These are phyloP conservation scores for Pogonocichla stellata DNA, from an alignment of 2,113 vertebrate genomes.

Conservation along the genomic window DNA sequence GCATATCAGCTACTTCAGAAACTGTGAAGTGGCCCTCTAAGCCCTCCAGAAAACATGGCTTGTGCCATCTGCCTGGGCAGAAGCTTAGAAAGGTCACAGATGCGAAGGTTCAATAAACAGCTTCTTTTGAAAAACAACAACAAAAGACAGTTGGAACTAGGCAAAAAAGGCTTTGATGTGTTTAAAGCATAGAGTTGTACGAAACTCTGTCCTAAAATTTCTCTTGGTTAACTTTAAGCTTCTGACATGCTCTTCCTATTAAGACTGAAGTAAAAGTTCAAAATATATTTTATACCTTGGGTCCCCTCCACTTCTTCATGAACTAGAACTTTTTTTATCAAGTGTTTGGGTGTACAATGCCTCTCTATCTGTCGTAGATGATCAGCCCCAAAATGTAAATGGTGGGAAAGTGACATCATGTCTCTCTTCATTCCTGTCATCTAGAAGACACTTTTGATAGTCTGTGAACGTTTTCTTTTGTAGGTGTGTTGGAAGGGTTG, in stretches of 20 bases:
- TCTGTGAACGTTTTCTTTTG: not conserved
- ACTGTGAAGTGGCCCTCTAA: slow-evolving; percentile 43
- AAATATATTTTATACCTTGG: not conserved
- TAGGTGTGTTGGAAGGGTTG: not conserved
- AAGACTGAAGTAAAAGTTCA: not conserved
- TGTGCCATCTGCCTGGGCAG: slow-evolving; percentile 31
- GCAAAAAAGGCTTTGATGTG: not conserved
- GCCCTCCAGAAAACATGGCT: slow-evolving; percentile 38
- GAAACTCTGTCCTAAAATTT: not conserved
- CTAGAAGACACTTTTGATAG: not conserved
- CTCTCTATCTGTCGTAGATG: not conserved
- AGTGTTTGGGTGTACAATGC: rapidly evolving
- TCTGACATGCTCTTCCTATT: not conserved
- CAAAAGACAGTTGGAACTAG: not conserved
- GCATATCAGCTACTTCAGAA: slow-evolving; percentile 12
- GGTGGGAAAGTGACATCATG: not conserved
- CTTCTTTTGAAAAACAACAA: slow-evolving; percentile 4
- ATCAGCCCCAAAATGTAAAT: not conserved
- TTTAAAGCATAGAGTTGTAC: not conserved
- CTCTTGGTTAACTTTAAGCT: not conserved
- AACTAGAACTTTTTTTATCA: not conserved
- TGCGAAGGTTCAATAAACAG: slow-evolving; percentile 15
- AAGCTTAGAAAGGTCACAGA: slow-evolving; percentile 39
- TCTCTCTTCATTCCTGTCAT: not conserved
- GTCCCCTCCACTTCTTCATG: not conserved